Percentiles rank a stretch among this genome's conserved stretches.
Evolutionary conservation across 2,797 vertebrate genomes (phyloP).

Genomic region (Leptodactylus fallax): DNA sequence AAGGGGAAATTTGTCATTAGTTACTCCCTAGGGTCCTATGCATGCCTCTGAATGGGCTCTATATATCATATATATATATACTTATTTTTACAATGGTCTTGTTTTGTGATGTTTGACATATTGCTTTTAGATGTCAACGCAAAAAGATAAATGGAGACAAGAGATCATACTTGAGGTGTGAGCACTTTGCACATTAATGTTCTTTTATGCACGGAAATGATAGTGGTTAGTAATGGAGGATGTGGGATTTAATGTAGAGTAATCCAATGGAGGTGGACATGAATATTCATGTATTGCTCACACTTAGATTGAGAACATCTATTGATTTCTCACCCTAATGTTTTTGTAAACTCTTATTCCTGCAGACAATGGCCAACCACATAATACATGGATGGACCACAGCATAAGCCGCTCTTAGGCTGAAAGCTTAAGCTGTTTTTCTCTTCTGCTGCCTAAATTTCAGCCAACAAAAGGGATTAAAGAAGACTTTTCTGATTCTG

Average conservation of each 20-base stretch:
- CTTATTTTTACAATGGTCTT: not conserved
- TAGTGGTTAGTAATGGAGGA: conserved; percentile 22
- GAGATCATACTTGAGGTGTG: not conserved
- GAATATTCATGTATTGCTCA: conserved; percentile 7
- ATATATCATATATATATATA: not conserved
- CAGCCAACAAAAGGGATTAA: no score
- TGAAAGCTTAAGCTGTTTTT: no score
- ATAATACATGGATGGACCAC: not conserved
- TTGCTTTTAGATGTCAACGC: not conserved
- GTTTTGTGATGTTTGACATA: not conserved
- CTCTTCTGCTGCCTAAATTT: no score
- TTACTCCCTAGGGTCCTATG: no score
- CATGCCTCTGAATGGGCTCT: no score
- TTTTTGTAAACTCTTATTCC: not conserved
- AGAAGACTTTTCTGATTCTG: no score
- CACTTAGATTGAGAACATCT: not conserved
- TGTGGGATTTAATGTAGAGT: not conserved
- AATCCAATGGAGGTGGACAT: not conserved
- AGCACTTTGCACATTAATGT: not conserved
- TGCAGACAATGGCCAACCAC: not conserved
- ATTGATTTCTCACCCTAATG: not conserved
- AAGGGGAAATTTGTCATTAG: no score
- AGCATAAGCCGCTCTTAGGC: not conserved
- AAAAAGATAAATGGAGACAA: not conserved
- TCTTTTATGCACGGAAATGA: not conserved